Percentiles rank a stretch among this genome's conserved stretches.
Conservation (phyloP, 1,140 invertebrate species). For the Calliphora vicina region DNA sequence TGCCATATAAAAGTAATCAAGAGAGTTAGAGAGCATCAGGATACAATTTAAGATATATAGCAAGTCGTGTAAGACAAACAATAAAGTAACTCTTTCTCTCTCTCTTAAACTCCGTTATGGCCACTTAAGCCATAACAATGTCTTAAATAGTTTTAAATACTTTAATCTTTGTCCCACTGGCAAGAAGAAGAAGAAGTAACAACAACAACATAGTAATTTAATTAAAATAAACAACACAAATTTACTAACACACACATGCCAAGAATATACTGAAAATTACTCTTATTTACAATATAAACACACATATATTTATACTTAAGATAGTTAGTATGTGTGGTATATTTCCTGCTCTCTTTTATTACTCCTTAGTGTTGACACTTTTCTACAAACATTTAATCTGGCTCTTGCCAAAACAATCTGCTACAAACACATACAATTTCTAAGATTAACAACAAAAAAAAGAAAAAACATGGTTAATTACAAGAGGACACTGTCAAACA, state of each 20-base stretch:
- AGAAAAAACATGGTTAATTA: no score
- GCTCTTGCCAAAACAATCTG: no score
- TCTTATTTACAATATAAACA: not conserved
- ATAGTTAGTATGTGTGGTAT: no score
- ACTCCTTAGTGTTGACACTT: not conserved
- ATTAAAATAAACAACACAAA: not conserved
- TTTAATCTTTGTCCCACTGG: conserved; percentile 8
- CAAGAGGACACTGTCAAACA: no score
- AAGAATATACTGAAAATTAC: not conserved
- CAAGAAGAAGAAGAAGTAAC: not conserved
- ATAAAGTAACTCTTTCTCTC: not conserved
- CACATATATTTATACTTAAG: not conserved
- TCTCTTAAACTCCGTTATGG: conserved; percentile 6
- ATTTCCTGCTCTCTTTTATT: not conserved
- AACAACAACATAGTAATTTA: not conserved
- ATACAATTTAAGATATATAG: not conserved
- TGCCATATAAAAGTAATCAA: not conserved
- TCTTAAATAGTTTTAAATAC: conserved; percentile 11
- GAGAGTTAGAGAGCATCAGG: no score
- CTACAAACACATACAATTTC: no score
- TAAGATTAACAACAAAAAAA: no score
- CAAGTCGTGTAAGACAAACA: not conserved
- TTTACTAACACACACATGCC: not conserved
- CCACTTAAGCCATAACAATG: not conserved
- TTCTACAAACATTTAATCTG: not conserved